phyloP scores from a whole-genome alignment of 2,113 vertebrate genomes.

The Amphilophus citrinellus region DNA sequence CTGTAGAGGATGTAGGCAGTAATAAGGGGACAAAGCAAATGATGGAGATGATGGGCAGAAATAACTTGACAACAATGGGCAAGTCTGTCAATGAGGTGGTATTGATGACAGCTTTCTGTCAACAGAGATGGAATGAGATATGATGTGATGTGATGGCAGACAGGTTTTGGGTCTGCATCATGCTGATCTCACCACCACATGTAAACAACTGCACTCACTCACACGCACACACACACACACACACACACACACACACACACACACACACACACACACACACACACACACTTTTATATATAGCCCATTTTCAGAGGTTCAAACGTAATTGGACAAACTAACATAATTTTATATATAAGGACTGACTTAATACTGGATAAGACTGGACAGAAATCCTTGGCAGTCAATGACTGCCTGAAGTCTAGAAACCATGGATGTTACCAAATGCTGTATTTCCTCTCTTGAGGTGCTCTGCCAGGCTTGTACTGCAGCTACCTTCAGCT shows the following conservation, averaged over 20 bases:
- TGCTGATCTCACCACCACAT: constrained; percentile 10
- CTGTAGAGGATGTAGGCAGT: constrained; percentile 36
- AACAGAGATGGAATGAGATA: constrained; percentile 49
- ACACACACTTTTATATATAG: neutral
- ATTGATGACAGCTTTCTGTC: constrained; percentile 45
- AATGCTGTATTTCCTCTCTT: neutral
- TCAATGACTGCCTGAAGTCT: neutral
- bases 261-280: neutral
- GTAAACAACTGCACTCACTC: neutral
- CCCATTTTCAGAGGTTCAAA: neutral
- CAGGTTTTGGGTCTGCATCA: constrained; percentile 43
- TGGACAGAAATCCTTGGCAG: neutral
- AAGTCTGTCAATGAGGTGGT: constrained; percentile 23
- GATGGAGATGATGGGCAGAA: constrained; percentile 39
- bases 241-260: neutral
- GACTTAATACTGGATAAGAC: neutral
- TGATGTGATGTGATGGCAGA: constrained; percentile 52
- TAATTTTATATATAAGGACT: neutral
- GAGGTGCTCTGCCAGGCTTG: neutral
- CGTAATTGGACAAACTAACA: neutral
- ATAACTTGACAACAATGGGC: constrained; percentile 35
- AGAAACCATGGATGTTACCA: neutral
- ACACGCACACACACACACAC: neutral
- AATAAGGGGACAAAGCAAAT: constrained; percentile 59
- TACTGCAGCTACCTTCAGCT: neutral